Conservation (phyloP, 2,113 vertebrate genomes). For the Callionymus lyra region DNA sequence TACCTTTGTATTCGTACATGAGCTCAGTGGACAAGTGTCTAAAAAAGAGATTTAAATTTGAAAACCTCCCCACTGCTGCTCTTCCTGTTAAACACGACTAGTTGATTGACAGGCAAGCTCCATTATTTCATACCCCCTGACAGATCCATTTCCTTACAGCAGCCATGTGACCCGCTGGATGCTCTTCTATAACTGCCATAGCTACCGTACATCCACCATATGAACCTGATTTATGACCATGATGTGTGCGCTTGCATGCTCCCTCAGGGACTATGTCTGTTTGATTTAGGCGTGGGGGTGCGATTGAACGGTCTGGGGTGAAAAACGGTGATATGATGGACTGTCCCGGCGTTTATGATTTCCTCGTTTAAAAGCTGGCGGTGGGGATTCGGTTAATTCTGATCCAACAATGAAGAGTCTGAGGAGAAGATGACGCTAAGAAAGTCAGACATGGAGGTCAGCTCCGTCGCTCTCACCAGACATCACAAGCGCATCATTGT, state of each 20-base stretch:
- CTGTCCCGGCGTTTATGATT: constrained; percentile 9
- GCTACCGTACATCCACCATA: constrained; percentile 30
- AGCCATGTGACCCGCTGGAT: constrained; percentile 28
- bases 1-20: no score
- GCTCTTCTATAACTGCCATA: constrained; percentile 46
- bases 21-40: no score
- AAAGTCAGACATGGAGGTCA: constrained; percentile 42
- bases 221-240: constrained; percentile 46
- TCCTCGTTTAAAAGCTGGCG: constrained; percentile 3
- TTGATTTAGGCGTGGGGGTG: constrained; percentile 43
- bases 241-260: constrained; percentile 37
- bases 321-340: constrained; percentile 35
- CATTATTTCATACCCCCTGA: constrained; percentile 55
- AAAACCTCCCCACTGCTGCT: no score
- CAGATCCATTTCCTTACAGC: constrained; percentile 53
- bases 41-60: no score
- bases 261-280: constrained; percentile 32
- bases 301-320: constrained; percentile 42
- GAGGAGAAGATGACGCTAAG: constrained; percentile 27
- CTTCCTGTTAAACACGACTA: no score
- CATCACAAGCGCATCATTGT: constrained; percentile 45
- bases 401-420: no score
- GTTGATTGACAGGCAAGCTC: constrained; percentile 35
- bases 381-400: no score
- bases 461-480: constrained; percentile 27